Conservation (phyloP, 2,113 vertebrate genomes). For the Pongo abelii region DNA sequence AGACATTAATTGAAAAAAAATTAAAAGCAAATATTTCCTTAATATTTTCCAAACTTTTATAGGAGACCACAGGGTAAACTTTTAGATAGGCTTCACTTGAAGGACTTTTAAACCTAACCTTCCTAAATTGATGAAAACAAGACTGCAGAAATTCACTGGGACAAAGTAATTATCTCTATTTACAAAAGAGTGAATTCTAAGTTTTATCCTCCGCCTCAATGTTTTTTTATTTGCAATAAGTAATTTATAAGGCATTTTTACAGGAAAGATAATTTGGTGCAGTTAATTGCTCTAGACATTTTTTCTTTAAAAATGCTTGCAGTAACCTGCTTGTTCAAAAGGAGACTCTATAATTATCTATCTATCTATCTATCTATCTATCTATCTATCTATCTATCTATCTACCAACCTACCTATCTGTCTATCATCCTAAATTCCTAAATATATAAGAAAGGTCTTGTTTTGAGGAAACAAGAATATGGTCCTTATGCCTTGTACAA, state of each 20-base stretch:
- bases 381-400: background rate
- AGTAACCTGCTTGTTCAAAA: background rate
- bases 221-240: background rate
- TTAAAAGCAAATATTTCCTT: constrained; percentile 52
- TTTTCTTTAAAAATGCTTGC: background rate
- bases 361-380: background rate
- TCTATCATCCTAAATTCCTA: background rate
- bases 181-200: background rate
- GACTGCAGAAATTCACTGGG: background rate
- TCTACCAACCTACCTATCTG: background rate
- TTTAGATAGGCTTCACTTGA: background rate
- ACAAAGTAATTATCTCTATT: background rate
- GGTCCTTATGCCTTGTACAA: background rate
- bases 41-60: background rate
- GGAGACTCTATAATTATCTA: no score
- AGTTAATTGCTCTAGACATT: background rate
- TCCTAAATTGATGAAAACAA: background rate
- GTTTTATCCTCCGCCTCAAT: background rate
- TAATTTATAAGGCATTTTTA: constrained; percentile 1
- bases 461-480: background rate
- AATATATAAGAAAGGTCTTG: background rate
- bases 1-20: background rate
- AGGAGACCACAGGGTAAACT: background rate
- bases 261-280: background rate
- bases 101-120: background rate